Percentiles rank a stretch among this genome's conserved stretches.
These are phyloP conservation scores for Drosophila santomea DNA, from an alignment of 1,140 invertebrate species.

Conservation along the genomic window DNA sequence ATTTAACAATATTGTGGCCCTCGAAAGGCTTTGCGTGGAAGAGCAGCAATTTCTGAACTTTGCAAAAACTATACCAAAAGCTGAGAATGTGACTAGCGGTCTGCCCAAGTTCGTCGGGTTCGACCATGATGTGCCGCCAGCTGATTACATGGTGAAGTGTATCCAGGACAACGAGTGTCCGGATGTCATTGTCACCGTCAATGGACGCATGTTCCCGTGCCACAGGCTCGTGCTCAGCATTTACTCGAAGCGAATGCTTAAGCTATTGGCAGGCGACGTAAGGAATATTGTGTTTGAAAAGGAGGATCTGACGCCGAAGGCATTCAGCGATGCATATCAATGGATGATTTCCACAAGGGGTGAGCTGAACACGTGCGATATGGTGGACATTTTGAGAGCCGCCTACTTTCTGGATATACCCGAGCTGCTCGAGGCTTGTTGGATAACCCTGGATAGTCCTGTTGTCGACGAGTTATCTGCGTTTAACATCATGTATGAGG, in stretches of 20 bases:
- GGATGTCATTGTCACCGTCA: not conserved
- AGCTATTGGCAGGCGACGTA: too few relatives aligned
- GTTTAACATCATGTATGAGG: constrained; percentile 6
- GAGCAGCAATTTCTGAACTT: too few relatives aligned
- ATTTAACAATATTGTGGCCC: too few relatives aligned
- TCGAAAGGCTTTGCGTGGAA: too few relatives aligned
- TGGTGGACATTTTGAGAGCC: not conserved
- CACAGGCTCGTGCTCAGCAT: not conserved
- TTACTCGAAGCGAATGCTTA: not conserved
- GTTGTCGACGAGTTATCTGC: constrained; percentile 21
- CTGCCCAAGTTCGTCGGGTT: not conserved
- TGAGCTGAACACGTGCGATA: not conserved
- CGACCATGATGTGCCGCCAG: not conserved
- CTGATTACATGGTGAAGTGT: not conserved
- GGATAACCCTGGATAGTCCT: constrained; percentile 1
- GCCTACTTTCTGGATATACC: constrained; percentile 20
- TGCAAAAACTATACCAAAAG: too few relatives aligned
- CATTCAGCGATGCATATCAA: constrained; percentile 8
- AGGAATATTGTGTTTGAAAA: not conserved
- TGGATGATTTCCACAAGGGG: constrained; percentile 7
- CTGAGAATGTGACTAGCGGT: too few relatives aligned
- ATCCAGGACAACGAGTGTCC: not conserved
- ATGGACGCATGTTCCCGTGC: not conserved
- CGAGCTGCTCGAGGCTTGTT: constrained; percentile 18
- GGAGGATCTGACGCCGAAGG: not conserved